Conservation (phyloP, 1,140 invertebrate genomes). For the Rhagoletis zephyria region DNA sequence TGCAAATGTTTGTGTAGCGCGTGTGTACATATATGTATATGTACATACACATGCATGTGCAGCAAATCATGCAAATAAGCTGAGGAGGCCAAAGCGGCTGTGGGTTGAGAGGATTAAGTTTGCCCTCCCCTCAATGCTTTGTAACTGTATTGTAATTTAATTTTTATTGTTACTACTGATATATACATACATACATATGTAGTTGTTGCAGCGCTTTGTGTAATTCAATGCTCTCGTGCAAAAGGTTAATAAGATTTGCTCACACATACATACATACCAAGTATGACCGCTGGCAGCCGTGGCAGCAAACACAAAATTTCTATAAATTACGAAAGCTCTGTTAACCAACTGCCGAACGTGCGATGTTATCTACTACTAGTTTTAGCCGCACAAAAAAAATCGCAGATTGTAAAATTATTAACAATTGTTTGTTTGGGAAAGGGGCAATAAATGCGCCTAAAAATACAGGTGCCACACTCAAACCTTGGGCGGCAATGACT, state of each 20-base stretch:
- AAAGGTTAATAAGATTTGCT: slow-evolving; percentile 50
- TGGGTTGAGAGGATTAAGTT: neutral
- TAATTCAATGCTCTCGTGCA: slow-evolving; percentile 11
- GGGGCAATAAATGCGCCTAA: neutral
- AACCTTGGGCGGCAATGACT: neutral
- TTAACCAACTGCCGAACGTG: neutral
- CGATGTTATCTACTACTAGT: neutral
- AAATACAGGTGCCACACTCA: neutral
- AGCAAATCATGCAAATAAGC: slow-evolving; percentile 29
- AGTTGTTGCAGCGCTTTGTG: slow-evolving; percentile 20
- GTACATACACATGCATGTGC: neutral
- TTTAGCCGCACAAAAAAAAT: neutral
- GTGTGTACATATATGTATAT: too few species aligned
- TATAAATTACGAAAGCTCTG: neutral
- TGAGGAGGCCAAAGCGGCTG: neutral
- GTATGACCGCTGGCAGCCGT: neutral
- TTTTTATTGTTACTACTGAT: slow-evolving; percentile 25
- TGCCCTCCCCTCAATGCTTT: neutral
- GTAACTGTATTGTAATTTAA: slow-evolving; percentile 46
- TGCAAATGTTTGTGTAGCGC: neutral
- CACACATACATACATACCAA: neutral
- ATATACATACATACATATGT: neutral
- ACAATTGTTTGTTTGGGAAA: slow-evolving; percentile 1
- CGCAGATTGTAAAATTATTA: neutral
- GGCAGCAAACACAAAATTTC: neutral